A percentile compares a stretch with the other conserved stretches of the same genome.
phyloP scores from a whole-genome alignment of 2,113 vertebrate genomes.

The Ctenomys sociabilis region DNA sequence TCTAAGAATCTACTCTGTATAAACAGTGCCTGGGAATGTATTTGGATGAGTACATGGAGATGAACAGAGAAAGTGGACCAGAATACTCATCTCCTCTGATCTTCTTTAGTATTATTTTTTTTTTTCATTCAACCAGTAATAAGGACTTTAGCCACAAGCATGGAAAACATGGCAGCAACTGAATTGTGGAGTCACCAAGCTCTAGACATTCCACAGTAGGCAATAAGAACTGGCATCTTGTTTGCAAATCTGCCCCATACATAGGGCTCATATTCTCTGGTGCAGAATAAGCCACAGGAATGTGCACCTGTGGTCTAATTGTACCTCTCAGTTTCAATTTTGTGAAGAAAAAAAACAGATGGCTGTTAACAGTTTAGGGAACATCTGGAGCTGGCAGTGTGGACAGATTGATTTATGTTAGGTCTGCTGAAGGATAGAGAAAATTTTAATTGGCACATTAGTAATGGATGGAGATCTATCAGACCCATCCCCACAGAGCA shows the following conservation, averaged over 20 bases:
- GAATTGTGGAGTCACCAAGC: not conserved
- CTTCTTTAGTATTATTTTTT: not conserved
- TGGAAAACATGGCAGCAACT: slow-evolving; percentile 10
- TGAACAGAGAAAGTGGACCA: not conserved
- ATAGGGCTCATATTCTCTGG: not conserved
- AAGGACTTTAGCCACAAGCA: slow-evolving; percentile 38
- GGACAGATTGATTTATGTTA: slow-evolving; percentile 50
- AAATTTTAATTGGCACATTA: slow-evolving; percentile 64
- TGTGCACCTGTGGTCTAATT: not conserved
- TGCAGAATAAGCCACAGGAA: not conserved
- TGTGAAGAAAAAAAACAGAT: not conserved
- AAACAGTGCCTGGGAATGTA: not conserved
- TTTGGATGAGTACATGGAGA: not conserved
- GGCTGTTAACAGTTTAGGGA: slow-evolving; percentile 36
- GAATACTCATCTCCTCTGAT: not conserved
- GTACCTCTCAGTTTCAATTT: slow-evolving; percentile 42
- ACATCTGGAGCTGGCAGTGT: slow-evolving; percentile 51
- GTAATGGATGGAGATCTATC: slow-evolving; percentile 55
- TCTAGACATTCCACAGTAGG: not conserved
- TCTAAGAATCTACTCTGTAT: not conserved
- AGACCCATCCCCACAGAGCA: slow-evolving; percentile 35
- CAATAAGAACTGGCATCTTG: not conserved
- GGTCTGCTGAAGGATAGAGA: slow-evolving; percentile 48
- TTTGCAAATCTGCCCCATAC: too few species aligned
- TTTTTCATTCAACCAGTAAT: not conserved